A percentile compares a stretch with the other conserved stretches of the same genome.
Evolutionary conservation across 2,113 vertebrate species (phyloP).

Genomic region (Dinomys branickii): DNA sequence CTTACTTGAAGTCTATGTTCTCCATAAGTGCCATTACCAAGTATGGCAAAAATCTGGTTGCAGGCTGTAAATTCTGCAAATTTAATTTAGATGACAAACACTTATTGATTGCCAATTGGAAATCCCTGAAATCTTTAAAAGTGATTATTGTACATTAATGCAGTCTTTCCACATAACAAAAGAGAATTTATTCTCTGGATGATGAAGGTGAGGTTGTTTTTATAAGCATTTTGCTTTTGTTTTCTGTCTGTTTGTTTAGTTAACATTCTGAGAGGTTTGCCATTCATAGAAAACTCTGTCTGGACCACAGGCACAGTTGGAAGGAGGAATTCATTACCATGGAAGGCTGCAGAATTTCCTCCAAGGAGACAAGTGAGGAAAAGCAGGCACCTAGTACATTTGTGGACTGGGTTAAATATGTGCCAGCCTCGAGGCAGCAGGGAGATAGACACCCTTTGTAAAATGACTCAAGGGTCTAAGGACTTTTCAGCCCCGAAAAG

Average conservation of each 20-base stretch:
- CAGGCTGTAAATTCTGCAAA: conserved; percentile 72
- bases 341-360: conserved; percentile 73
- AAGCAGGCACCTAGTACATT: conserved; percentile 60
- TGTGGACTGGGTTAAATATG: conserved; percentile 65
- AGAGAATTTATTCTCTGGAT: conserved; percentile 61
- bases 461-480: conserved; percentile 26
- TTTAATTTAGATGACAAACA: conserved; percentile 80
- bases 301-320: conserved; percentile 29
- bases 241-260: conserved; percentile 64
- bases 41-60: conserved; percentile 77
- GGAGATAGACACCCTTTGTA: conserved; percentile 41
- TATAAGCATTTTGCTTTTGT: not conserved
- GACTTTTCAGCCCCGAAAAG: not conserved
- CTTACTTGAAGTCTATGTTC: conserved; percentile 78
- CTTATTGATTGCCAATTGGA: conserved; percentile 79
- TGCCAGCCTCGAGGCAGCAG: conserved; percentile 17
- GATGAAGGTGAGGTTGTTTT: conserved; percentile 58
- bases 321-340: conserved; percentile 69
- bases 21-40: conserved; percentile 74
- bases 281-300: conserved; percentile 74
- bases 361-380: conserved; percentile 69
- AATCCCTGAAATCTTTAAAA: conserved; percentile 72
- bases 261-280: conserved; percentile 69
- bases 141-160: conserved; percentile 70
- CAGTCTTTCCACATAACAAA: conserved; percentile 49